These are phyloP conservation scores for Hyperoplus lanceolatus DNA, from an alignment of 2,797 vertebrate genomes.

Conservation along the genomic window DNA sequence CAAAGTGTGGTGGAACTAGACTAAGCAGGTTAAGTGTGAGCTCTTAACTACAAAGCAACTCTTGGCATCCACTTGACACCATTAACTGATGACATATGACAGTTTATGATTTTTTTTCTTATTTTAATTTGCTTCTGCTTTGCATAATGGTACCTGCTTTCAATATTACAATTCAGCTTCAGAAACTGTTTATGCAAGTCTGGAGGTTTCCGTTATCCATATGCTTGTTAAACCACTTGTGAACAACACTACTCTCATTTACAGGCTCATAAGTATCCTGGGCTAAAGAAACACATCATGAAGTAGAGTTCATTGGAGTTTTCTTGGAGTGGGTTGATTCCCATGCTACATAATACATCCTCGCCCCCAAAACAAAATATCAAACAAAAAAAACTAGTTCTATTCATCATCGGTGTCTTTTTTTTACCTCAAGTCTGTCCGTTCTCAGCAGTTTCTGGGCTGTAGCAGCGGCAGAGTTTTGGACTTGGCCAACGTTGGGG, in stretches of 20 bases:
- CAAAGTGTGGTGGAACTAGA: constrained; percentile 28
- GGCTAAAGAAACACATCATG: constrained; percentile 2
- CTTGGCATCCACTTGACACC: background rate
- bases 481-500: constrained; percentile 88
- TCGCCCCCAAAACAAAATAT: background rate
- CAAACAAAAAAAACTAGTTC: background rate
- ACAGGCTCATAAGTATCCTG: constrained; percentile 41
- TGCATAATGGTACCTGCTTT: constrained; percentile 16
- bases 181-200: constrained; percentile 13
- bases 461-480: constrained; percentile 89
- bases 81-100: constrained; percentile 13
- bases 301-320: constrained; percentile 23
- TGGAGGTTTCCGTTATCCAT: constrained; percentile 18
- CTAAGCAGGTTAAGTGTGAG: constrained; percentile 4
- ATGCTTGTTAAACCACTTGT: constrained; percentile 45
- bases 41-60: constrained; percentile 6
- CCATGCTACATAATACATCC: background rate
- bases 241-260: constrained; percentile 45
- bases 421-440: constrained; percentile 96
- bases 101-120: constrained; percentile 24
- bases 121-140: constrained; percentile 21
- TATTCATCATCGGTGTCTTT: background rate
- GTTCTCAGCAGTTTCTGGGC: constrained; percentile 96
- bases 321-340: constrained; percentile 14
- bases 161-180: constrained; percentile 19